phyloP scores from a whole-genome alignment of 2,113 vertebrate genomes.

The Aepyceros melampus region DNA sequence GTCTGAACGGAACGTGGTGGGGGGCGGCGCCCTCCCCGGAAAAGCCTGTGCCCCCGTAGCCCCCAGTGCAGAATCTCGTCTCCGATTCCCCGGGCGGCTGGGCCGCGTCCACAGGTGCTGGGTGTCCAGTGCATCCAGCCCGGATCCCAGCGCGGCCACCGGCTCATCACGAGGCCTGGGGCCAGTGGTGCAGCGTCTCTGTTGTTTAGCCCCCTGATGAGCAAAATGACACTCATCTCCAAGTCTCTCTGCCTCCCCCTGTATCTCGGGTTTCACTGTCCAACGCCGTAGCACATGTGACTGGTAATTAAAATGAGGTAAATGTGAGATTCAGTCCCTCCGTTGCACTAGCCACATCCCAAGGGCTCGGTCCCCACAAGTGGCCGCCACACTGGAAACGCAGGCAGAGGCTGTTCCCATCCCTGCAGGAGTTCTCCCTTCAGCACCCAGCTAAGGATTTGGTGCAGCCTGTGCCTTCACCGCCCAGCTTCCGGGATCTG shows the following conservation, averaged over 20 bases:
- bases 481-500: neutral
- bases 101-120: neutral
- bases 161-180: neutral
- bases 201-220: neutral
- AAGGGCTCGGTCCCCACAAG: neutral
- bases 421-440: neutral
- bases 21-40: neutral
- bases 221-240: neutral
- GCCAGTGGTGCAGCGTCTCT: neutral
- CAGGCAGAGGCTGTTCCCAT: neutral
- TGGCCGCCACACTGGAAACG: neutral
- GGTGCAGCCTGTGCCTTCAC: neutral
- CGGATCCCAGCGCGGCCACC: neutral
- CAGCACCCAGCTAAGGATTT: no score
- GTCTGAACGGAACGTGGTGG: accelerated
- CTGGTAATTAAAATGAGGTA: neutral
- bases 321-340: neutral
- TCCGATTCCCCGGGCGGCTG: neutral
- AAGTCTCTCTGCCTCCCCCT: neutral
- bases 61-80: accelerated
- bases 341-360: neutral
- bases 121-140: accelerated
- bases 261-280: neutral
- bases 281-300: no score
- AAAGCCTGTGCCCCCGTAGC: neutral